Percentiles rank a stretch among this genome's conserved stretches.
Evolutionary conservation across 2,888 invertebrate species (phyloP).

Genomic region (Rotaria socialis): DNA sequence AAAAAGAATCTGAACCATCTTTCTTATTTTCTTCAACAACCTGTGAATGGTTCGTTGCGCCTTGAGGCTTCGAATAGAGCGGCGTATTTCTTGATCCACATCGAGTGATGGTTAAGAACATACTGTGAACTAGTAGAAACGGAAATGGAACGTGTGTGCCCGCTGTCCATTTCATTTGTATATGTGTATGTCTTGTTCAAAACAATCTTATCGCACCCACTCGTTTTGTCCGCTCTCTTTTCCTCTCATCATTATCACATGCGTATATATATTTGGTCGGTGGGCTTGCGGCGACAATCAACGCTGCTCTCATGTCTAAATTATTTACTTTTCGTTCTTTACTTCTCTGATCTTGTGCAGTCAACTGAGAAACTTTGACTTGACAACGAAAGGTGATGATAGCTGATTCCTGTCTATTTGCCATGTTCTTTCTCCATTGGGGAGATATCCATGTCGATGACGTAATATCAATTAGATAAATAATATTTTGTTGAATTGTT

Average conservation of each 20-base stretch:
- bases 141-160: constrained; percentile 15
- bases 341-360: constrained; percentile 9
- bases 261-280: background rate
- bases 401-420: background rate
- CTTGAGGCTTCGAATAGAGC: background rate
- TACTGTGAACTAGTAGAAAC: constrained; percentile 15
- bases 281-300: constrained; percentile 1
- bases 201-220: constrained; percentile 17
- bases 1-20: background rate
- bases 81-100: constrained; percentile 5
- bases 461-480: constrained; percentile 19
- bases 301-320: background rate
- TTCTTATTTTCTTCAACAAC: background rate
- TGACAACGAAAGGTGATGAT: constrained; percentile 5
- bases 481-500: background rate
- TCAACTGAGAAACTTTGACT: constrained; percentile 8
- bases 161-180: constrained; percentile 1
- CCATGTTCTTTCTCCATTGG: too few relatives aligned
- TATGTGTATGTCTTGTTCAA: background rate
- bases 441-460: background rate
- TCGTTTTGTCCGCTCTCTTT: background rate
- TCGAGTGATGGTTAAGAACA: constrained; percentile 21
- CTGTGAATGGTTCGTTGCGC: background rate
- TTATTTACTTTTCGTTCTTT: constrained; percentile 2
- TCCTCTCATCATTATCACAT: constrained; percentile 22